Evolutionary conservation across 1,140 invertebrate species (phyloP).

Genomic region (Leptinotarsa texana): DNA sequence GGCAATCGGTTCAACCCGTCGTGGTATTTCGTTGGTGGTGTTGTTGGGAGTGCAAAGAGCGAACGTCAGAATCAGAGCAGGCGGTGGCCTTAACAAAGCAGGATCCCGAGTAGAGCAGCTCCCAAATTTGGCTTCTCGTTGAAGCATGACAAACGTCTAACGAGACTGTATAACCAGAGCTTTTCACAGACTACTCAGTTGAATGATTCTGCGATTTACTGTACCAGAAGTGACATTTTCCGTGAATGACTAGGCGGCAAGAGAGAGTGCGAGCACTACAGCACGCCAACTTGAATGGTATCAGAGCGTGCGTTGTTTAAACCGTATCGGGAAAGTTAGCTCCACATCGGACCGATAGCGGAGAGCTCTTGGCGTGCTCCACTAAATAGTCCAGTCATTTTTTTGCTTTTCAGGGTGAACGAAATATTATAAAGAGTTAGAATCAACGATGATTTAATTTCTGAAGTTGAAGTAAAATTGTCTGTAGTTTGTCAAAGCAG

Average conservation of each 20-base stretch:
- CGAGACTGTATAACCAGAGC: constrained; percentile 36
- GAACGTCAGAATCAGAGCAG: neutral
- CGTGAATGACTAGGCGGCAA: constrained; percentile 31
- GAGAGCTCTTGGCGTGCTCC: neutral
- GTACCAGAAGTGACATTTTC: constrained; percentile 36
- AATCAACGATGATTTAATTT: no score
- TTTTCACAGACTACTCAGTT: constrained; percentile 38
- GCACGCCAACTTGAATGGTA: constrained; percentile 42
- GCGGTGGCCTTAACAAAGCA: constrained; percentile 11
- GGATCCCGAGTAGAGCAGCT: constrained; percentile 22
- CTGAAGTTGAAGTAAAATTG: no score
- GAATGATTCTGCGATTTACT: constrained; percentile 38
- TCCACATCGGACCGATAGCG: constrained; percentile 42
- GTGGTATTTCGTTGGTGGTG: neutral
- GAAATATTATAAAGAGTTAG: no score
- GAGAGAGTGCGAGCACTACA: constrained; percentile 35
- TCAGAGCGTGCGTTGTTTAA: constrained; percentile 45
- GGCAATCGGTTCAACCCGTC: constrained; percentile 21
- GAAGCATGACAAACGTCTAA: constrained; percentile 39
- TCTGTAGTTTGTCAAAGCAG: no score
- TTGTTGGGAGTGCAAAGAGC: constrained; percentile 4
- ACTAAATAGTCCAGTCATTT: neutral
- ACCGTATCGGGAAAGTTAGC: constrained; percentile 47
- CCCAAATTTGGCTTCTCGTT: constrained; percentile 38
- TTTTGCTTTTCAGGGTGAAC: no score